These are phyloP conservation scores for Clarias batrachus DNA, from an alignment of 2,113 vertebrate genomes.

Conservation along the genomic window DNA sequence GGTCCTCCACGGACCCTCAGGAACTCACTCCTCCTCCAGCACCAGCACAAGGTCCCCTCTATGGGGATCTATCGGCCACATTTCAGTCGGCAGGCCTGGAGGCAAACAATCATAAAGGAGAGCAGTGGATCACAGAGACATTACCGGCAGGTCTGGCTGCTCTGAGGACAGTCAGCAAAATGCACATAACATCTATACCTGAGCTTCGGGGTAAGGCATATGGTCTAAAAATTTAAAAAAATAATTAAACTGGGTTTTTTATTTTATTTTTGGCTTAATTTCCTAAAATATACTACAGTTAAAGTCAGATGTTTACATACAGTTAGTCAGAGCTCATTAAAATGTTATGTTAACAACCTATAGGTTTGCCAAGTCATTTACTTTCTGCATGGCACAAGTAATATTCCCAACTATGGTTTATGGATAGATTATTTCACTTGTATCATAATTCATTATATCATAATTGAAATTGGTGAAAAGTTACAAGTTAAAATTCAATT, in stretches of 20 bases:
- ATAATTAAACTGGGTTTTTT: not conserved
- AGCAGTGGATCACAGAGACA: not conserved
- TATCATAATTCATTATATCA: too few species aligned
- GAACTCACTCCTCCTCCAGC: constrained; percentile 36
- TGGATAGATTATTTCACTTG: too few species aligned
- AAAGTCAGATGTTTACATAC: not conserved
- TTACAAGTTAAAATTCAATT: too few species aligned
- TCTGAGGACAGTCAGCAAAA: constrained; percentile 65
- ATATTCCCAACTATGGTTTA: too few species aligned
- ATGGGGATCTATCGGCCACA: constrained; percentile 22
- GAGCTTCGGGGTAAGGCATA: constrained; percentile 65
- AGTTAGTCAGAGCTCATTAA: too few species aligned
- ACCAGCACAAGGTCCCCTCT: not conserved
- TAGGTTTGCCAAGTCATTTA: too few species aligned
- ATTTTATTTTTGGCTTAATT: not conserved
- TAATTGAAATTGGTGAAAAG: too few species aligned
- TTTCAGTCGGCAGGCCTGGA: constrained; percentile 3
- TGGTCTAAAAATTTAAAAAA: not conserved
- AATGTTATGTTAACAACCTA: too few species aligned
- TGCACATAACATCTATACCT: constrained; percentile 71
- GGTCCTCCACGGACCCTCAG: constrained; percentile 46
- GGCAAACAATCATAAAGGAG: not conserved
- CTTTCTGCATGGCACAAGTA: too few species aligned
- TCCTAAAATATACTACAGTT: not conserved
- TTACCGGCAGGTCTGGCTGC: constrained; percentile 54